phyloP scores from a whole-genome alignment of 1,140 invertebrate species.

The Metaphire vulgaris region DNA sequence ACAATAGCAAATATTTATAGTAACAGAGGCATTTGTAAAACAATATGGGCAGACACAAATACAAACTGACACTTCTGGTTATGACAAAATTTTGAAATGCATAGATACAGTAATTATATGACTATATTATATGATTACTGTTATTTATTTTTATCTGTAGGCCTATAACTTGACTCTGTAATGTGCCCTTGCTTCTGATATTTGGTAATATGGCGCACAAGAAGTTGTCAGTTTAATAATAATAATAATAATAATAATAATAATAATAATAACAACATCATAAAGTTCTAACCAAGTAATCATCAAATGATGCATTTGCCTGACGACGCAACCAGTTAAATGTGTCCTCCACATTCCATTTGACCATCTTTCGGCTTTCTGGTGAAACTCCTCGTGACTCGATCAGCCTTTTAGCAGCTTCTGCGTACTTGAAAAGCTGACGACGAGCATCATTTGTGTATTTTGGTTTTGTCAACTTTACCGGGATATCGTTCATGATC shows the following conservation, averaged over 20 bases:
- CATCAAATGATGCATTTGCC: slow-evolving; percentile 90
- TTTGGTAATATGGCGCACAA: no score
- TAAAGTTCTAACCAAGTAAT: slow-evolving; percentile 55
- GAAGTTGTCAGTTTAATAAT: not conserved
- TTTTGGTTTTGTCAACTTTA: slow-evolving; percentile 87
- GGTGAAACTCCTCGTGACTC: slow-evolving; percentile 67
- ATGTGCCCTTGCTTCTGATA: no score
- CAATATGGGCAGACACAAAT: no score
- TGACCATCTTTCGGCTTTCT: slow-evolving; percentile 90
- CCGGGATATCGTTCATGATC: slow-evolving; percentile 97
- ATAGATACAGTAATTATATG: no score
- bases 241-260: not conserved
- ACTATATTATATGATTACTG: no score
- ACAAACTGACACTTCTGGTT: no score
- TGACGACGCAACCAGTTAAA: slow-evolving; percentile 90
- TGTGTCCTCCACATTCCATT: slow-evolving; percentile 96
- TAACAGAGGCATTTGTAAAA: no score
- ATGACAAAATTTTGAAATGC: no score
- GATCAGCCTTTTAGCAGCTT: slow-evolving; percentile 78
- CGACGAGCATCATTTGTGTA: slow-evolving; percentile 93
- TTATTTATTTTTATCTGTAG: no score
- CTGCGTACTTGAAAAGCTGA: slow-evolving; percentile 86
- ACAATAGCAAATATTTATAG: not conserved
- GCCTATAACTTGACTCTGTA: no score
- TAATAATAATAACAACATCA: not conserved